A percentile compares a stretch with the other conserved stretches of the same genome.
phyloP scores from a whole-genome alignment of 2,797 vertebrate genomes.

The Champsocephalus esox region DNA sequence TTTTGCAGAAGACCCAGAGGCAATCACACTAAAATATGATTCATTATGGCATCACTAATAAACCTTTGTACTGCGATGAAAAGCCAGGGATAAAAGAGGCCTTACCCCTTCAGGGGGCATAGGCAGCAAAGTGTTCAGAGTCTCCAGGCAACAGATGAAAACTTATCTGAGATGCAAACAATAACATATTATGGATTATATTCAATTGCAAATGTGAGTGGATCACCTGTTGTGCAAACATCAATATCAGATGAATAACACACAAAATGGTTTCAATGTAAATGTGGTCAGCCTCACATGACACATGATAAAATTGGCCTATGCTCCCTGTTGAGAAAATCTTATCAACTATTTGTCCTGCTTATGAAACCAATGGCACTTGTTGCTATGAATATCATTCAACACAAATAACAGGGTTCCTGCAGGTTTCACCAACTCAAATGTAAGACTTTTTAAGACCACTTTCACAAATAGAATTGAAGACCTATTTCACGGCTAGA shows the following conservation, averaged over 20 bases:
- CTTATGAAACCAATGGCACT: background rate
- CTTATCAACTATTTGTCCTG: constrained; percentile 12
- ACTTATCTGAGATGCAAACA: constrained; percentile 12
- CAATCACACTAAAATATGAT: constrained; percentile 62
- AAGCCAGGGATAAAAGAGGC: constrained; percentile 46
- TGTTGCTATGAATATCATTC: constrained; percentile 33
- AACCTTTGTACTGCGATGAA: constrained; percentile 59
- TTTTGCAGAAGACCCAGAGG: constrained; percentile 55
- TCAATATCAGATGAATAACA: constrained; percentile 10
- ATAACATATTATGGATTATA: constrained; percentile 5
- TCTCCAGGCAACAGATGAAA: constrained; percentile 17
- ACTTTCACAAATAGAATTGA: too few species aligned
- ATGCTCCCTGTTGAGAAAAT: background rate
- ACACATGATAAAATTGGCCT: background rate
- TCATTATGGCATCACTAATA: constrained; percentile 68
- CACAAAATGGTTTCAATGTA: too few species aligned
- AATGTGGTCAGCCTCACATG: too few species aligned
- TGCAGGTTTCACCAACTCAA: too few species aligned
- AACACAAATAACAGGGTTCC: background rate
- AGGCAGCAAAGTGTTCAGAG: background rate
- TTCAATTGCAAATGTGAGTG: constrained; percentile 12
- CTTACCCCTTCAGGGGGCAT: constrained; percentile 18
- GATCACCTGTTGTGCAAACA: background rate
- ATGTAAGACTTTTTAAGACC: too few species aligned
- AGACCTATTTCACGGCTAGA: too few species aligned